A percentile compares a stretch with the other conserved stretches of the same genome.
phyloP scores from a whole-genome alignment of 2,888 invertebrate species.

The Smittia sp. region DNA sequence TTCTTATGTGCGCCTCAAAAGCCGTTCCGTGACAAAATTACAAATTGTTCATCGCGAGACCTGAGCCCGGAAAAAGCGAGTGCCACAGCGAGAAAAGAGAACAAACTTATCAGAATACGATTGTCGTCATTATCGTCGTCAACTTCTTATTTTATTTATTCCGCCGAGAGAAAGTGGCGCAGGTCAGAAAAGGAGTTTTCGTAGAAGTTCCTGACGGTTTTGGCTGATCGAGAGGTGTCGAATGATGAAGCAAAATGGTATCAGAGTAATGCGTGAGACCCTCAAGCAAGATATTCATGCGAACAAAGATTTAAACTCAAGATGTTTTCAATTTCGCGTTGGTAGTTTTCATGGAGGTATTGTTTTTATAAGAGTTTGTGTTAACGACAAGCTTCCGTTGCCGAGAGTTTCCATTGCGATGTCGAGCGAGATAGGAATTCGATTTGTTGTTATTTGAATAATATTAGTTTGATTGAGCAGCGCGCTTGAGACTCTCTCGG shows the following conservation, averaged over 20 bases:
- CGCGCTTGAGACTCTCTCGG: not conserved
- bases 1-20: conserved; percentile 17
- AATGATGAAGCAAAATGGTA: too few relatives aligned
- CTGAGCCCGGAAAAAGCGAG: not conserved
- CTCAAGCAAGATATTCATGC: too few relatives aligned
- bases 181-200: too few relatives aligned
- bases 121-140: conserved; percentile 37
- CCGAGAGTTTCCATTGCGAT: not conserved
- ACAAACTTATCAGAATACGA: conserved; percentile 32
- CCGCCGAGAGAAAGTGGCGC: conserved; percentile 13
- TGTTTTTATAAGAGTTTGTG: too few relatives aligned
- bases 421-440: not conserved
- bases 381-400: too few relatives aligned
- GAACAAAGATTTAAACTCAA: too few relatives aligned
- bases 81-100: not conserved
- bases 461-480: conserved; percentile 24
- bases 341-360: too few relatives aligned
- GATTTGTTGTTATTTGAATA: conserved; percentile 30
- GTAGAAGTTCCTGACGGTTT: too few relatives aligned
- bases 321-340: too few relatives aligned
- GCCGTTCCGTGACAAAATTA: conserved; percentile 40
- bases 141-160: conserved; percentile 2
- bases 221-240: too few relatives aligned
- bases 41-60: conserved; percentile 24
- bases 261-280: too few relatives aligned